A percentile compares a stretch with the other conserved stretches of the same genome.
Evolutionary conservation across 2,113 vertebrate genomes (phyloP).

Genomic region (Oreochromis tanganicae): DNA sequence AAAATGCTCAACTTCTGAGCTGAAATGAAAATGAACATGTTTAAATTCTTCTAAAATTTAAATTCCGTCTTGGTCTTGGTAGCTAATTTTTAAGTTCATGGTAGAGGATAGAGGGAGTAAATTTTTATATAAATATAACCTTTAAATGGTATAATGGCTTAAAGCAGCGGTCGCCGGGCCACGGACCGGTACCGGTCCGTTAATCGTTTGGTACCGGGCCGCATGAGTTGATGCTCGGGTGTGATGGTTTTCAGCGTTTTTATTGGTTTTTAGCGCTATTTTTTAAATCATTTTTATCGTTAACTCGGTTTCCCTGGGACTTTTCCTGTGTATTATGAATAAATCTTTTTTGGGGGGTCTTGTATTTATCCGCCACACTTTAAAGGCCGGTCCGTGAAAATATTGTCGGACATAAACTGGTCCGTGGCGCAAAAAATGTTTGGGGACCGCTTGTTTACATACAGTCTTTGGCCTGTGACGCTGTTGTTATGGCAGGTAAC

Average conservation of each 20-base stretch:
- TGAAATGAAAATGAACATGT: not conserved
- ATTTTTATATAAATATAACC: not conserved
- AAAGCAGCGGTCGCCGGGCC: too few species aligned
- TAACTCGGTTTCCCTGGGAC: not conserved
- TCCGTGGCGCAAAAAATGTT: not conserved
- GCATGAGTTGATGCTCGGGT: not conserved
- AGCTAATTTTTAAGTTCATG: not conserved
- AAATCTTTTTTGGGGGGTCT: not conserved
- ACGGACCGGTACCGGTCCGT: rapidly evolving
- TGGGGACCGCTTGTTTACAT: not conserved
- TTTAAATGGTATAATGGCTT: not conserved
- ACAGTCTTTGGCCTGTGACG: not conserved
- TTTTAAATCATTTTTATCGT: not conserved
- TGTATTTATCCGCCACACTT: not conserved
- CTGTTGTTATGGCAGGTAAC: not conserved
- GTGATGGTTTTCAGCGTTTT: not conserved
- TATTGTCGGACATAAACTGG: not conserved
- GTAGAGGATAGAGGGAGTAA: not conserved
- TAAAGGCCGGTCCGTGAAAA: not conserved
- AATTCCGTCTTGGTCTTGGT: not conserved
- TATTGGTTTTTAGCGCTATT: not conserved
- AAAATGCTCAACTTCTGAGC: not conserved
- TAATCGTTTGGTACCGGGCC: not conserved
- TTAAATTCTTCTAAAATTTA: not conserved
- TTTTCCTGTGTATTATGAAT: not conserved